These are phyloP conservation scores for Magallana angulata DNA, from an alignment of 1,140 invertebrate genomes.

Conservation along the genomic window DNA sequence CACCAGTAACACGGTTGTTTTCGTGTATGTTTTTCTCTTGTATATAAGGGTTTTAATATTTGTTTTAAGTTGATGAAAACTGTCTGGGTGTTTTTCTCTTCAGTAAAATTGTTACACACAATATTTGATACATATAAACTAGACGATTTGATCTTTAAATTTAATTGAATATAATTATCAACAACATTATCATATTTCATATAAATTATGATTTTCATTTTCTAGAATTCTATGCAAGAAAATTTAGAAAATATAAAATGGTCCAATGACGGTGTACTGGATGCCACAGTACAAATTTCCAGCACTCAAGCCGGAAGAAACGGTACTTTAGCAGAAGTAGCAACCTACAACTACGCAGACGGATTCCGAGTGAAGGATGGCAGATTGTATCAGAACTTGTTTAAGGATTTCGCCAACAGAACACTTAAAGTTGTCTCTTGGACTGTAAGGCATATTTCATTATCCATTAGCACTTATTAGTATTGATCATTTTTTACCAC, in stretches of 20 bases:
- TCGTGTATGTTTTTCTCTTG: too few species aligned
- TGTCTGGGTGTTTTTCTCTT: too few species aligned
- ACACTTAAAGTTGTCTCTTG: not conserved
- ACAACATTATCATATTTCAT: not conserved
- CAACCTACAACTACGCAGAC: constrained; percentile 4
- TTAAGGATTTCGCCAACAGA: constrained; percentile 22
- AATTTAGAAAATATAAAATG: not conserved
- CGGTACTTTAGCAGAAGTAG: not conserved
- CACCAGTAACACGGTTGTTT: too few species aligned
- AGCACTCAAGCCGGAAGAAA: not conserved
- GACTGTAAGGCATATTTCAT: not conserved
- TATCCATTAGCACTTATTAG: too few species aligned
- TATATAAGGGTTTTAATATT: too few species aligned
- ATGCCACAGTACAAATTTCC: not conserved
- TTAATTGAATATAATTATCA: not conserved
- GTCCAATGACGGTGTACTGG: not conserved
- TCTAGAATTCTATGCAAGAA: not conserved
- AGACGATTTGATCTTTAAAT: too few species aligned
- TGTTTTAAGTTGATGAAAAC: too few species aligned
- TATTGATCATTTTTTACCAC: too few species aligned
- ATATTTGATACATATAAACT: too few species aligned
- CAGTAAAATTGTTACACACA: too few species aligned
- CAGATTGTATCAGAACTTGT: constrained; percentile 14
- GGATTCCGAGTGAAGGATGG: not conserved
- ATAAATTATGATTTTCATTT: not conserved